Base-by-base conservation (phyloP, 2,888 invertebrate species). In the Silvanus unidentatus region DNA sequence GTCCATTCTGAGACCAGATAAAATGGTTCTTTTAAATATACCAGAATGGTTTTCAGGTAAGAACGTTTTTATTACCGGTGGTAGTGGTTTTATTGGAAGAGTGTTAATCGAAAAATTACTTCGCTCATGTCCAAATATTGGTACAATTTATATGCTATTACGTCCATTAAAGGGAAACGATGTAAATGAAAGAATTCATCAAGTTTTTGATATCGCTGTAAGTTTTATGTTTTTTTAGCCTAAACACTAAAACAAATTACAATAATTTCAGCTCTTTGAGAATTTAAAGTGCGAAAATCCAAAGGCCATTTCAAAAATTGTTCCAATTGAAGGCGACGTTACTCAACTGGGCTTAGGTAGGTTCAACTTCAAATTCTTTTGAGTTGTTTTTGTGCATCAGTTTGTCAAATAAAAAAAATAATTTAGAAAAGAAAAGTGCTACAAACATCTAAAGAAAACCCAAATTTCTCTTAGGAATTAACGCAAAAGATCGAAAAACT, bases 1-100 rank as follows among this genome's bases (percentile, higher is more conserved):
- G n/a, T n/a, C n/a, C n/a, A n/a, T n/a, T n/a, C n/a, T n/a, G n/a
- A n/a, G n/a, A n/a, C n/a, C 22, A 8, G 22, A 22, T 8, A n/a
- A n/a, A n/a, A 8, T 22, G 8, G 22, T 5, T 8, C 8, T 22
- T 22, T 8, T 22, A 22, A 5, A 3, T 22, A 22, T 22, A 22
- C 22, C 22, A 0, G 78, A 82, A 28, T 87, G 80, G 65, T 90
- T 79, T 62, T 74, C 75, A 16, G 83, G 81, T 16, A 81, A 82
- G 54, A 81, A 79, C 22, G 73, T 93, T 14, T 84, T 94, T 42
- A 77, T 94, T 8, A 93, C 92, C 0, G 93, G 94, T 2, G 88
- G 81, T 1, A 86, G 88, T 16, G 94, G 94, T 1, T 95, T 94
- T 64, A 77, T 95, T 70, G 95, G 95, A 0, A 95, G 95, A 73